Conservation (phyloP, 2,797 vertebrate genomes). For the Pygocentrus nattereri region DNA sequence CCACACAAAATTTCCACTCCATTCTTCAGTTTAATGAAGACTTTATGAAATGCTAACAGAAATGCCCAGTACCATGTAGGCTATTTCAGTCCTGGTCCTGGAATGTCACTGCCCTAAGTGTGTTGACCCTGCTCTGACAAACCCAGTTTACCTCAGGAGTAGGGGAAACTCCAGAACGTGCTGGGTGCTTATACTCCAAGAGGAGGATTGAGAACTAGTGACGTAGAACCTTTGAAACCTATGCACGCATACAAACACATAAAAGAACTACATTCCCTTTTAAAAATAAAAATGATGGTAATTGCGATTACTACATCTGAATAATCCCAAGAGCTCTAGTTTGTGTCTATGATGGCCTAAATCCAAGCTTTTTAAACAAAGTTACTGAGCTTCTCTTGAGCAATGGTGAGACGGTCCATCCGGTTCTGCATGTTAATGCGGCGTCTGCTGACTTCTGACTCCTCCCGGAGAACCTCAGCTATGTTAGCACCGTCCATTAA, state of each 20-base stretch:
- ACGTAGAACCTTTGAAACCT: no score
- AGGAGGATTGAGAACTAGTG: neutral
- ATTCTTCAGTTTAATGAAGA: neutral
- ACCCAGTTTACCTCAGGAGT: no score
- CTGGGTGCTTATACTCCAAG: no score
- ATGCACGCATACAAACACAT: no score
- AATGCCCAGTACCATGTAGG: neutral
- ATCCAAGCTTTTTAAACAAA: constrained; percentile 9
- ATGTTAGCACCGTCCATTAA: constrained; percentile 69
- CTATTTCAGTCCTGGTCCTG: neutral
- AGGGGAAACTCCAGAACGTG: no score
- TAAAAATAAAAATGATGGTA: neutral
- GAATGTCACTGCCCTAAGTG: neutral
- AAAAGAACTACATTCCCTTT: no score
- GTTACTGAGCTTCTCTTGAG: constrained; percentile 43
- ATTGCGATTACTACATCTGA: neutral
- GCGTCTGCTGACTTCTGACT: constrained; percentile 34
- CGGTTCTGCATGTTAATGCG: constrained; percentile 39
- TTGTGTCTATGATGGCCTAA: neutral
- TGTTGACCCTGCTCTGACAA: no score
- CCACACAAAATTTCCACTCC: no score
- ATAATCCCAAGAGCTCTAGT: neutral
- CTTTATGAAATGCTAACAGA: no score
- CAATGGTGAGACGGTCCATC: constrained; percentile 20
- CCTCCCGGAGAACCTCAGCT: constrained; percentile 57